Evolutionary conservation across 2,797 vertebrate species (phyloP).

Genomic region (Ptychobarbus kaznakovi): DNA sequence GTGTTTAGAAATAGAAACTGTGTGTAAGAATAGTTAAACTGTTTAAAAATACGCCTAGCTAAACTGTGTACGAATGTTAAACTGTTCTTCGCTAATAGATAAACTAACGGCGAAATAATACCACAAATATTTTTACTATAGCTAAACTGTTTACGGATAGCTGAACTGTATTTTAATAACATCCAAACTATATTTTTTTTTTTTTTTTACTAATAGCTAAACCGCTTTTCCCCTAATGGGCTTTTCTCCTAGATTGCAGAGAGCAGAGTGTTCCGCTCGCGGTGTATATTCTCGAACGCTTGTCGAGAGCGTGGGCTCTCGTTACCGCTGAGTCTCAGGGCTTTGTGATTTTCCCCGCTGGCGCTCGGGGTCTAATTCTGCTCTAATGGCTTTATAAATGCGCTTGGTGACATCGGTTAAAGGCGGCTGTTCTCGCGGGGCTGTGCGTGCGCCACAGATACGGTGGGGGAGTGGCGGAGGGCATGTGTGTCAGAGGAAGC

Average conservation of each 20-base stretch:
- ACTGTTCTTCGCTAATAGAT: background rate
- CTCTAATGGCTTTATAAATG: slow-evolving; percentile 66
- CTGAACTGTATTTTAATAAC: slow-evolving; percentile 2
- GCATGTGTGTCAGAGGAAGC: slow-evolving; percentile 58
- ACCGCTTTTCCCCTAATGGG: background rate
- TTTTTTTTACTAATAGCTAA: background rate
- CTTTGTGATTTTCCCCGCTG: slow-evolving; percentile 38
- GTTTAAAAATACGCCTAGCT: background rate
- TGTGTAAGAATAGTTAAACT: background rate
- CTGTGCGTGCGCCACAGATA: slow-evolving; percentile 65
- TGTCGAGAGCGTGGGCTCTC: slow-evolving; percentile 17
- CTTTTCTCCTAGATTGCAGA: background rate
- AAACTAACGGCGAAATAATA: background rate
- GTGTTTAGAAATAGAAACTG: background rate
- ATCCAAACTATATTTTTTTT: too few relatives aligned
- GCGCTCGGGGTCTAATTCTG: slow-evolving; percentile 59
- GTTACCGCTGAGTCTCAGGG: slow-evolving; percentile 29
- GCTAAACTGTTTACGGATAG: background rate
- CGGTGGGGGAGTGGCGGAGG: slow-evolving; percentile 39
- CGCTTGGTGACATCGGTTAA: slow-evolving; percentile 59
- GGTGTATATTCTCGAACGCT: slow-evolving; percentile 25
- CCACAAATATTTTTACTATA: background rate
- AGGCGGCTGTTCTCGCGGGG: slow-evolving; percentile 53
- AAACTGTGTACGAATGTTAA: background rate
- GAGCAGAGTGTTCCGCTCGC: slow-evolving; percentile 26